Percentiles rank a stretch among this genome's conserved stretches.
Evolutionary conservation across 2,113 vertebrate genomes (phyloP).

Genomic region (Coracopsis vasa): DNA sequence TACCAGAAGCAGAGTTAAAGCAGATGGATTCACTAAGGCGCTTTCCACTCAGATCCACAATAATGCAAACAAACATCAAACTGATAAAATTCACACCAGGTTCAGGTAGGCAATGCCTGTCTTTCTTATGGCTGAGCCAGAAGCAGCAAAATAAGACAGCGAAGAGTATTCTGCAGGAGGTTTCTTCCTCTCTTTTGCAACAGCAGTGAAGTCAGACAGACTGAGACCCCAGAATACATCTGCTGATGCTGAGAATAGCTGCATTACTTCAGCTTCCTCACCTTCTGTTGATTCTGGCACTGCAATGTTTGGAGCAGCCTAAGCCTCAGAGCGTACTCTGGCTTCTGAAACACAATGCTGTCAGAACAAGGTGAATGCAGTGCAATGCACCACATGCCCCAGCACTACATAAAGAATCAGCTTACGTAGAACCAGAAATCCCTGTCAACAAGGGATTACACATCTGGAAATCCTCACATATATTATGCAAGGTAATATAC

Average conservation of each 20-base stretch:
- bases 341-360: not conserved
- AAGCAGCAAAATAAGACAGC: not conserved
- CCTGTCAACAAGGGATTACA: not conserved
- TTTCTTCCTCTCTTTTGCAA: not conserved
- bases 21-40: not conserved
- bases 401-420: not conserved
- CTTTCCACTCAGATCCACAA: not conserved
- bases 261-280: not conserved
- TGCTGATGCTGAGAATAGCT: not conserved
- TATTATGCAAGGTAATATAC: not conserved
- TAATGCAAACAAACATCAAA: not conserved
- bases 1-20: not conserved
- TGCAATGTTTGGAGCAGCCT: not conserved
- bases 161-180: not conserved
- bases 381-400: not conserved
- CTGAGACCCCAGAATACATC: not conserved
- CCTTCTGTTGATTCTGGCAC: not conserved
- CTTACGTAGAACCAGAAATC: not conserved
- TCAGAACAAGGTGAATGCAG: not conserved
- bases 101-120: not conserved
- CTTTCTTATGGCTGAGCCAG: not conserved
- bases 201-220: not conserved
- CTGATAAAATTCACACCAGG: not conserved
- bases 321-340: fast-evolving
- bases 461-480: not conserved